Evolutionary conservation across 1,140 invertebrate species (phyloP).

Genomic region (Drosophila gunungcola): DNA sequence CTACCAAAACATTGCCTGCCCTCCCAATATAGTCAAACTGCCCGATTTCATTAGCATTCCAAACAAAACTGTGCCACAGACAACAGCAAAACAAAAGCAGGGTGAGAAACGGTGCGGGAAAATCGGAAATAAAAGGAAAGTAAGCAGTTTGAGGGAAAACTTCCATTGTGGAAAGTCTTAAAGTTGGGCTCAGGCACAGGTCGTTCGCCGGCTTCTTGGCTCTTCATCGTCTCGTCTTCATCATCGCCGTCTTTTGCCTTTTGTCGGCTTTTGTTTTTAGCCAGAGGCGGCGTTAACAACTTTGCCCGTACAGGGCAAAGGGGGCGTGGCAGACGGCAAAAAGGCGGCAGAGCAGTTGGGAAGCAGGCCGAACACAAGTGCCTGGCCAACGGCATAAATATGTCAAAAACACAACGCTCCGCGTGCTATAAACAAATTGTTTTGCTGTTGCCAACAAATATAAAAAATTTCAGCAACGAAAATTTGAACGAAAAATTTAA

Average conservation of each 20-base stretch:
- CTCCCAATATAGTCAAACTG: constrained; percentile 2
- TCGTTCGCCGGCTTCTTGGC: constrained; percentile 27
- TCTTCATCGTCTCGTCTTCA: constrained; percentile 42
- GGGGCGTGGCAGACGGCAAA: background rate
- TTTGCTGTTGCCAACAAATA: constrained; percentile 66
- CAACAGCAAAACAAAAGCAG: constrained; percentile 42
- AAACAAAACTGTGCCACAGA: constrained; percentile 73
- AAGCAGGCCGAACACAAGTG: constrained; percentile 39
- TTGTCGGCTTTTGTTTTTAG: constrained; percentile 53
- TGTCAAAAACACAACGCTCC: constrained; percentile 73
- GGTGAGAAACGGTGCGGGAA: constrained; percentile 14
- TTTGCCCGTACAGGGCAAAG: constrained; percentile 12
- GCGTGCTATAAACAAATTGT: constrained; percentile 80
- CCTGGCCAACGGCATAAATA: constrained; percentile 77
- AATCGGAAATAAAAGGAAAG: constrained; percentile 38
- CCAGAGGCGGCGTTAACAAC: constrained; percentile 42
- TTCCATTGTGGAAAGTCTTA: constrained; percentile 49
- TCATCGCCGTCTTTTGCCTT: constrained; percentile 37
- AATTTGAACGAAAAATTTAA: constrained; percentile 57
- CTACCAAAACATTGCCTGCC: background rate
- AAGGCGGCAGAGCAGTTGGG: constrained; percentile 3
- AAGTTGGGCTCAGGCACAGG: constrained; percentile 40
- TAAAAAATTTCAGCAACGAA: constrained; percentile 35
- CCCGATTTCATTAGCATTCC: constrained; percentile 26
- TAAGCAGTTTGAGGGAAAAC: constrained; percentile 15